Conservation (phyloP, 2,113 vertebrate species). For the Patagioenas fasciata region DNA sequence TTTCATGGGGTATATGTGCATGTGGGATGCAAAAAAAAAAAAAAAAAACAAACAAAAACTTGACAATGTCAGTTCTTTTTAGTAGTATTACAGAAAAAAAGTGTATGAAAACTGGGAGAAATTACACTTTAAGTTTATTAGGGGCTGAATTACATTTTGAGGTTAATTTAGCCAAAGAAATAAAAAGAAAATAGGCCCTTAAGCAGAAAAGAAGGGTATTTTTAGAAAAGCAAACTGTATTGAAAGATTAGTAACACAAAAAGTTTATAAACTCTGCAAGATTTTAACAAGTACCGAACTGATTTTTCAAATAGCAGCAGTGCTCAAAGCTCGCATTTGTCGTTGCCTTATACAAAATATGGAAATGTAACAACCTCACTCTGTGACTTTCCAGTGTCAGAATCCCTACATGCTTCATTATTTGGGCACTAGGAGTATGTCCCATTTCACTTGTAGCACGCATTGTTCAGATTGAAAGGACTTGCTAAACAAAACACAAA, state of each 20-base stretch:
- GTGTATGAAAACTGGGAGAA: neutral
- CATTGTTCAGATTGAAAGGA: neutral
- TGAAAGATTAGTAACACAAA: neutral
- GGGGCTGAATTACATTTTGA: neutral
- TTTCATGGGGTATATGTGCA: neutral
- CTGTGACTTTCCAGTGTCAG: neutral
- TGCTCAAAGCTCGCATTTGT: neutral
- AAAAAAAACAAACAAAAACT: slow-evolving; percentile 44
- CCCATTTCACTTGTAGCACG: neutral
- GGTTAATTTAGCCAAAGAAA: neutral
- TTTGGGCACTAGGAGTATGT: neutral
- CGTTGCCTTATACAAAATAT: neutral
- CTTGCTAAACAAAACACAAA: neutral
- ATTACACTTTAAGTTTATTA: neutral
- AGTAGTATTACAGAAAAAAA: neutral
- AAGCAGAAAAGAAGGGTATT: neutral
- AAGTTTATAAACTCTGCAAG: slow-evolving; percentile 7
- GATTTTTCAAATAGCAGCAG: slow-evolving; percentile 1
- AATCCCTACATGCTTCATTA: neutral
- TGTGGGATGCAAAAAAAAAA: slow-evolving; percentile 15
- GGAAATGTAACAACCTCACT: neutral
- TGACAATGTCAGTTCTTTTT: neutral
- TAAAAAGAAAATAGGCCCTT: neutral
- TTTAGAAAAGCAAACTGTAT: slow-evolving; percentile 24
- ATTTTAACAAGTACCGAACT: neutral